Conservation (phyloP, 2,888 invertebrate species). For the Gymnoscelis rufifasciata region DNA sequence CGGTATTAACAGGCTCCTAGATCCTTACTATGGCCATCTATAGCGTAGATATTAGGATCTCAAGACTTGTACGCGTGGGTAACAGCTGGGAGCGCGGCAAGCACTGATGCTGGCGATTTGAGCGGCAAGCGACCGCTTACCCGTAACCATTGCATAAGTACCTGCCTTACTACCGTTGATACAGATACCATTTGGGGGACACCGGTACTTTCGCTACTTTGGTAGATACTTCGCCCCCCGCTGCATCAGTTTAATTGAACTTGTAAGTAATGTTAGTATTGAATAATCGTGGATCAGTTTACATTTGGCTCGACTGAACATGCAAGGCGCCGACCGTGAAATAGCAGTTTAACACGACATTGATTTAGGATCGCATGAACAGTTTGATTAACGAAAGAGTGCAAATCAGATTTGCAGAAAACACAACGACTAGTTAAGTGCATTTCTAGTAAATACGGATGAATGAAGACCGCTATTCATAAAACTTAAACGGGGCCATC, state of each 20-base stretch:
- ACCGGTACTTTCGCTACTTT: constrained; percentile 73
- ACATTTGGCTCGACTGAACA: constrained; percentile 18
- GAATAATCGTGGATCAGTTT: constrained; percentile 23
- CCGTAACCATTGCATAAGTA: constrained; percentile 60
- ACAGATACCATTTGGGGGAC: constrained; percentile 77
- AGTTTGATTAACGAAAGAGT: no score
- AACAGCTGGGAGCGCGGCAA: constrained; percentile 39
- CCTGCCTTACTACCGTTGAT: constrained; percentile 46
- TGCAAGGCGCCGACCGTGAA: constrained; percentile 24
- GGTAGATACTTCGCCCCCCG: constrained; percentile 32
- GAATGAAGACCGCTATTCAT: no score
- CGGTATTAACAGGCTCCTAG: no score
- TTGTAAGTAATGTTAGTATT: constrained; percentile 13
- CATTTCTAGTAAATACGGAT: no score
- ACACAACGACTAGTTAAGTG: no score
- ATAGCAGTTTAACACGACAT: constrained; percentile 23
- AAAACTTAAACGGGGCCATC: no score
- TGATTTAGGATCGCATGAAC: background rate
- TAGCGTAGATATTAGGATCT: no score
- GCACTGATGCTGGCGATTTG: constrained; percentile 52
- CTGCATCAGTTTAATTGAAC: constrained; percentile 28
- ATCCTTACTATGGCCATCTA: no score
- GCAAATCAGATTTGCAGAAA: no score
- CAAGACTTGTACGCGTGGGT: constrained; percentile 33
- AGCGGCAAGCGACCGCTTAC: constrained; percentile 29